Conservation (phyloP, 1,140 invertebrate genomes). For the Babylonia areolata region DNA sequence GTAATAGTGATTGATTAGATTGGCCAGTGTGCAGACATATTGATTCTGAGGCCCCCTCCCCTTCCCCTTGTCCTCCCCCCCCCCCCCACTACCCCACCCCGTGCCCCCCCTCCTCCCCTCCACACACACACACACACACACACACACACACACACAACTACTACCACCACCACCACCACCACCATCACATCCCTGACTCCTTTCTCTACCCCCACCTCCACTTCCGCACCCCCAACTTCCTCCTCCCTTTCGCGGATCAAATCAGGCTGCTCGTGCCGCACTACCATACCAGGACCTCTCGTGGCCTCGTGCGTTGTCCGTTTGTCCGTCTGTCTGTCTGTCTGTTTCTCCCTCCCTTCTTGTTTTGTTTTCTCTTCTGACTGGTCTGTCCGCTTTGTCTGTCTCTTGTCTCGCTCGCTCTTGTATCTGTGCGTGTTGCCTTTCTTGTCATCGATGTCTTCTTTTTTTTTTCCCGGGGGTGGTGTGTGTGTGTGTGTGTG, state of each 20-base stretch:
- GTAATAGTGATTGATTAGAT: slow-evolving; percentile 39
- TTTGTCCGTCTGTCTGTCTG: no score
- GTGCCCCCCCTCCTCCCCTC: not conserved
- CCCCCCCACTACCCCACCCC: not conserved
- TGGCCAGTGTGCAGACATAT: slow-evolving; percentile 39
- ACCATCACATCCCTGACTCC: not conserved
- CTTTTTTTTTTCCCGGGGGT: no score
- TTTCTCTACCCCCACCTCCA: not conserved
- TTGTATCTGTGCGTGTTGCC: no score
- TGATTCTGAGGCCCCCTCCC: slow-evolving; percentile 16
- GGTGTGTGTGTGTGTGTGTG: no score
- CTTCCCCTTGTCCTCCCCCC: not conserved
- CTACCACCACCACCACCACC: not conserved
- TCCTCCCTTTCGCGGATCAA: not conserved
- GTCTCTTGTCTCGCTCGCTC: no score
- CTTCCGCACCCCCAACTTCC: not conserved
- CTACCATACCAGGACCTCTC: not conserved
- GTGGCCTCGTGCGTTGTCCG: no score
- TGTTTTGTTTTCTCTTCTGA: no score
- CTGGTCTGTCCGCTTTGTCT: not conserved
- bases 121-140: not conserved
- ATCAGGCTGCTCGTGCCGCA: slow-evolving; percentile 1
- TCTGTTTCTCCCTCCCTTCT: no score
- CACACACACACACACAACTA: not conserved
- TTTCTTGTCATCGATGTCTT: no score